Evolutionary conservation across 2,113 vertebrate genomes (phyloP).

Genomic region (Gulo gulo): DNA sequence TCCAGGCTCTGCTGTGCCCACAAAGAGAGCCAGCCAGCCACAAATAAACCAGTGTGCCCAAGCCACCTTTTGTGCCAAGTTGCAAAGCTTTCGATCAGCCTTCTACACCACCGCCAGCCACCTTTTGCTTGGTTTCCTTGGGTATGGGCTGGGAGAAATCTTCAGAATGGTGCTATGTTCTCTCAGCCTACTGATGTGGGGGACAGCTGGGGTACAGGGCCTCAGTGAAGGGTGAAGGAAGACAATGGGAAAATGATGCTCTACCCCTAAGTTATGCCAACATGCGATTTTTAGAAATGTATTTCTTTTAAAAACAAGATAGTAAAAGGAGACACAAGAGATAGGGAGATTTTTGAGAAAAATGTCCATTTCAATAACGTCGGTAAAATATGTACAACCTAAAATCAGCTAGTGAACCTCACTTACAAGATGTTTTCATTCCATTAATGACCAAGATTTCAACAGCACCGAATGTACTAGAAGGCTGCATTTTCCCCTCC

Average conservation of each 20-base stretch:
- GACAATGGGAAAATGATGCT: not conserved
- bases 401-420: slow-evolving; percentile 81
- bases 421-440: slow-evolving; percentile 80
- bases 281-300: not conserved
- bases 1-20: too few species aligned
- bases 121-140: not conserved
- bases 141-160: not conserved
- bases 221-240: not conserved
- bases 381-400: slow-evolving; percentile 76
- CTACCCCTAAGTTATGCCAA: not conserved
- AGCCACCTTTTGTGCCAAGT: not conserved
- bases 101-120: not conserved
- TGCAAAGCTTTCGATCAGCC: not conserved
- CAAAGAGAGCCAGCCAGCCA: not conserved
- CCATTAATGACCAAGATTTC: slow-evolving; percentile 81
- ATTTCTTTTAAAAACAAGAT: not conserved
- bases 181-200: not conserved
- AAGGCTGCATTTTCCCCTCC: slow-evolving; percentile 21
- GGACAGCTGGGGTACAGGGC: not conserved
- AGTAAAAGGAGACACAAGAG: not conserved
- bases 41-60: not conserved
- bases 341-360: not conserved
- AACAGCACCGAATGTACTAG: slow-evolving; percentile 72
- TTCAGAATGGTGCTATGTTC: not conserved
- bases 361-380: slow-evolving; percentile 70